A percentile compares a stretch with the other conserved stretches of the same genome.
phyloP scores from a whole-genome alignment of 2,113 vertebrate genomes.

The Poicephalus meyeri region DNA sequence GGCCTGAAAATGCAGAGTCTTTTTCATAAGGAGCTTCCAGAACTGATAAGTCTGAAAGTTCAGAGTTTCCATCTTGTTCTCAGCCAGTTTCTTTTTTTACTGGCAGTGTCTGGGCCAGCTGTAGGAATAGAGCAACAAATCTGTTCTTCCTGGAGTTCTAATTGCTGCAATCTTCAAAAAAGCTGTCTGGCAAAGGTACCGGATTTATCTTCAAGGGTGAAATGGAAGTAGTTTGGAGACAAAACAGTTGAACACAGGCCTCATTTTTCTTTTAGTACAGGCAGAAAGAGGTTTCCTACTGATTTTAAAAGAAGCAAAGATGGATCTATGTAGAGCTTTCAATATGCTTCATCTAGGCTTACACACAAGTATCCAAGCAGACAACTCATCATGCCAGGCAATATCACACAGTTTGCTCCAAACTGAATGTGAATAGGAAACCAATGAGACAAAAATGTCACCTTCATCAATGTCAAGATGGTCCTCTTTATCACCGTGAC shows the following conservation, averaged over 20 bases:
- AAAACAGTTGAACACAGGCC: not conserved
- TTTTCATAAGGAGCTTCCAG: not conserved
- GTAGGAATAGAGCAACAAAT: slow-evolving; percentile 30
- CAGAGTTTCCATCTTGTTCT: not conserved
- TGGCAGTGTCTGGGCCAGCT: slow-evolving; percentile 6
- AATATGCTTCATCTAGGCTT: not conserved
- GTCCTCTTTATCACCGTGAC: not conserved
- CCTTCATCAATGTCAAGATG: not conserved
- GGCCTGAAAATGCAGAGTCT: not conserved
- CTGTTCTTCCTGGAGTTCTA: slow-evolving; percentile 19
- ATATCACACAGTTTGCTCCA: not conserved
- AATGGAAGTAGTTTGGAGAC: slow-evolving; percentile 31
- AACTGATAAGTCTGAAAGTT: not conserved
- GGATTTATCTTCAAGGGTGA: slow-evolving; percentile 29
- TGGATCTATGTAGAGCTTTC: not conserved
- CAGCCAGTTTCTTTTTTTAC: slow-evolving; percentile 8
- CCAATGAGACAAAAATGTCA: not conserved
- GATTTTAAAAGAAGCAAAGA: not conserved
- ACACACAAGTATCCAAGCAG: not conserved
- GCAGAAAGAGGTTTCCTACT: not conserved
- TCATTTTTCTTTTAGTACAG: slow-evolving; percentile 3
- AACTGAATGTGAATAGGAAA: not conserved
- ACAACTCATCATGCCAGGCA: not conserved
- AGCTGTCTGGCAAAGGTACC: not conserved
- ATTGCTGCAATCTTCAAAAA: not conserved